phyloP scores from a whole-genome alignment of 1,140 invertebrate species.

The Pseudomyrmex gracilis region DNA sequence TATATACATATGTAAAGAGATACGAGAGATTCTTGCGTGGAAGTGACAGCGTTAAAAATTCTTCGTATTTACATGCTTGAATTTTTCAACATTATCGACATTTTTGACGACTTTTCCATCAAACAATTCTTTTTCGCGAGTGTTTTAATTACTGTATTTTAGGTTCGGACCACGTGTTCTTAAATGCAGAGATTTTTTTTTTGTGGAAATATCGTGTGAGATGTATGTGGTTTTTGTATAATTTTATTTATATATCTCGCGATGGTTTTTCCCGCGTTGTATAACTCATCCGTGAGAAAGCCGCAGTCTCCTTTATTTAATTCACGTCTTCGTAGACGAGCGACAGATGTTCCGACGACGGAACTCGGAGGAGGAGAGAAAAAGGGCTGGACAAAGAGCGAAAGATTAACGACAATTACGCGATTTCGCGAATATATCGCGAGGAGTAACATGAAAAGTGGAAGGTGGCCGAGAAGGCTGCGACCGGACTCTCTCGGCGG shows the following conservation, averaged over 20 bases:
- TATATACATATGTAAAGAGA: neutral
- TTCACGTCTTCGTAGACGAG: slow-evolving; percentile 24
- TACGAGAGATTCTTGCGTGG: neutral
- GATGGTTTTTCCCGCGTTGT: neutral
- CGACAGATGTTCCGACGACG: slow-evolving; percentile 37
- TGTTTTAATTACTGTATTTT: too few species aligned
- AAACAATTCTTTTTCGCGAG: too few species aligned
- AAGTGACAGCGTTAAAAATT: neutral
- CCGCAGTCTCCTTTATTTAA: slow-evolving; percentile 29
- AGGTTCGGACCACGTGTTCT: too few species aligned
- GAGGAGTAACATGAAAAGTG: neutral
- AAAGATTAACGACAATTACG: slow-evolving; percentile 54
- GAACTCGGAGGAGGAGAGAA: neutral
- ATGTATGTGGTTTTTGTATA: too few species aligned
- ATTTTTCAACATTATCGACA: neutral
- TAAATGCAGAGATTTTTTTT: too few species aligned
- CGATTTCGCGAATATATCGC: slow-evolving; percentile 29
- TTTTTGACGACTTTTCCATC: neutral
- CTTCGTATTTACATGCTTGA: neutral
- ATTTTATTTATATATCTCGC: neutral
- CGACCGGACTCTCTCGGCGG: neutral
- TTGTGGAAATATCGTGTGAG: too few species aligned
- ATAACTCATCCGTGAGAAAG: slow-evolving; percentile 31
- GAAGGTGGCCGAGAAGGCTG: slow-evolving; percentile 2
- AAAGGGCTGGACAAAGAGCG: slow-evolving; percentile 25